Conservation (phyloP, 2,113 vertebrate genomes). For the Hyla sarda region DNA sequence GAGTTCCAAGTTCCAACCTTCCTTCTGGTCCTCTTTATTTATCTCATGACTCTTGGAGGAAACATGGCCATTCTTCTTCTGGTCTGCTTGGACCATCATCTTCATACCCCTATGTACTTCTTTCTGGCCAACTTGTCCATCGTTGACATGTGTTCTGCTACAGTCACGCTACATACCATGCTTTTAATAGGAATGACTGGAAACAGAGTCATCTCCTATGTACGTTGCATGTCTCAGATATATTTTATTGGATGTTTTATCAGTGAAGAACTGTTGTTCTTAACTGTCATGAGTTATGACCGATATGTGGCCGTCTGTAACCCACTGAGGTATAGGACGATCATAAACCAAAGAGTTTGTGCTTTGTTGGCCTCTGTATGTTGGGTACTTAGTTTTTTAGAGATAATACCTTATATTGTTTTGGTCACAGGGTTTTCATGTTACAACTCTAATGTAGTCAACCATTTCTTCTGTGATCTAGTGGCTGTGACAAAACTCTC, state of each 20-base stretch:
- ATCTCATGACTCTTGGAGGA: conserved; percentile 61
- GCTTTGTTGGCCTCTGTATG: conserved; percentile 52
- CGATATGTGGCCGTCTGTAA: conserved; percentile 42
- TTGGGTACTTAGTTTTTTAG: conserved; percentile 66
- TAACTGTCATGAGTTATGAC: conserved; percentile 34
- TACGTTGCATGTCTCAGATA: conserved; percentile 9
- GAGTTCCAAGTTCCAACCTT: conserved; percentile 23
- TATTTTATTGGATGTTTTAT: background rate
- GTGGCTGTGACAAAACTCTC: conserved; percentile 46
- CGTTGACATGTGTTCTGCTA: conserved; percentile 67
- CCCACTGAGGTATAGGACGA: conserved; percentile 20
- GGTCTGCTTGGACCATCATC: conserved; percentile 59
- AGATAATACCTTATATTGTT: conserved; percentile 61
- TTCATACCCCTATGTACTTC: conserved; percentile 69
- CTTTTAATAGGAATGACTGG: background rate
- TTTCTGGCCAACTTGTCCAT: conserved; percentile 69
- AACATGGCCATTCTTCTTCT: conserved; percentile 63
- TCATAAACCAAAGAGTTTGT: conserved; percentile 50
- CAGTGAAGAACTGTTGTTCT: background rate
- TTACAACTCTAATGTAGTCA: conserved; percentile 32
- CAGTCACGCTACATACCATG: conserved; percentile 68
- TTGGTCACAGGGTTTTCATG: conserved; percentile 36
- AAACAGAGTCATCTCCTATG: conserved; percentile 5
- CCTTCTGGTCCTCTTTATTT: conserved; percentile 25
- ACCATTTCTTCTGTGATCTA: conserved; percentile 58